Base-by-base conservation (phyloP, 2,797 vertebrate species). In the Benthosema pterotum region DNA sequence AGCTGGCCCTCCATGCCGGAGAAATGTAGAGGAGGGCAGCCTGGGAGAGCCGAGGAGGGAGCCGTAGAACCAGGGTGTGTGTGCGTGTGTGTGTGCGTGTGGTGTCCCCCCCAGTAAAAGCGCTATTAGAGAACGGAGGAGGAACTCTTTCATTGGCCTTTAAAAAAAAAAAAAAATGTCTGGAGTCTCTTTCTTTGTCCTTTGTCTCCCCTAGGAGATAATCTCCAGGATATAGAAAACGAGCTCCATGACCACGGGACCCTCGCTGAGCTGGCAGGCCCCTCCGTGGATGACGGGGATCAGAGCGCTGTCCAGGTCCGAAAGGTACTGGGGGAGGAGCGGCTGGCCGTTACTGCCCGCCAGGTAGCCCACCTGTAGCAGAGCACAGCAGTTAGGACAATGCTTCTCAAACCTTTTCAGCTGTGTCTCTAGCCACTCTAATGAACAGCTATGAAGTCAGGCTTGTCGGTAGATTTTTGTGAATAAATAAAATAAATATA, bases 151-250 rank as follows among this genome's bases (percentile, higher is more conserved):
- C 8, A 38, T 52, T 66, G 42, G 12, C 50, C 17, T 19, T 42
- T 6, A 11, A n/a, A n/a, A n/a, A n/a, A n/a, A n/a, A n/a, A n/a
- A n/a, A n/a, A n/a, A n/a, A n/a, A 15, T 16, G 47, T 11, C 19
- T 25, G 22, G 52, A 43, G 52, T n/a, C 64, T 47, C 52, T 60
- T 32, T 38, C 7, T 38, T 8, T 9, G 7, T 9, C 8, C 8
- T n/a, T n/a, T n/a, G 77, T 1, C 11, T 13, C 58, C 71, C 80
- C 89, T 97, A 99, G 54, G 95, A 95, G 92, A 99, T 97, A 91
- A 97, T 97, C 88, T 99, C 97, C 88, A 99, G 92, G 88, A 99
- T 98, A 94, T 98, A 99, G 94, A 99, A 99, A 89, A 98, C 91
- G 86, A 99, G 94, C 90, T 99, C 97, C 95, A 99, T 97, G 81